These are phyloP conservation scores for Pseudococcus viburni DNA, from an alignment of 2,888 invertebrate species.

Conservation along the genomic window DNA sequence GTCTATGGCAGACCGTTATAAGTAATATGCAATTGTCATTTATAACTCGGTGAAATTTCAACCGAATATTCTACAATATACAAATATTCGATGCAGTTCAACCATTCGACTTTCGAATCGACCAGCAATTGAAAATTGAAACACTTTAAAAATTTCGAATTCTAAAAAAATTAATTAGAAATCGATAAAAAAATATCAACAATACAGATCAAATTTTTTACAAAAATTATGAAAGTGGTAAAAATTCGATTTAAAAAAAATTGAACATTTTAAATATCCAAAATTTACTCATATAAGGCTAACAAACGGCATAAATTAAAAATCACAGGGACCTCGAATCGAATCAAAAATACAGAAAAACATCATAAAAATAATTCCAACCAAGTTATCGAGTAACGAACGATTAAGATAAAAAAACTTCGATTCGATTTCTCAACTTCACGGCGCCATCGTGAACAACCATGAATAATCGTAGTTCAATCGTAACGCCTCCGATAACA, in stretches of 20 bases:
- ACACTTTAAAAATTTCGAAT: too few relatives aligned
- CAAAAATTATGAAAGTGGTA: too few relatives aligned
- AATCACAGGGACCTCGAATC: neutral
- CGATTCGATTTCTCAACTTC: constrained; percentile 26
- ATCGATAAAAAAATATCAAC: too few relatives aligned
- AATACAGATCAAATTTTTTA: too few relatives aligned
- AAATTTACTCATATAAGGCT: too few relatives aligned
- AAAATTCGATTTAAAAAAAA: too few relatives aligned
- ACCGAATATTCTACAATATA: neutral
- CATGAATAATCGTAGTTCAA: constrained; percentile 27
- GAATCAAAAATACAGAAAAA: neutral
- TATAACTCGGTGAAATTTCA: neutral
- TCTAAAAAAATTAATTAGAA: too few relatives aligned
- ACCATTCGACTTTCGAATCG: neutral
- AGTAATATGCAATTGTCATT: neutral
- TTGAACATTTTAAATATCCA: too few relatives aligned
- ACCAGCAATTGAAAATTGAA: neutral
- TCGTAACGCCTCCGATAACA: constrained; percentile 37
- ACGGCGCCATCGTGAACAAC: constrained; percentile 26
- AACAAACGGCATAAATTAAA: neutral
- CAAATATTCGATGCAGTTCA: neutral
- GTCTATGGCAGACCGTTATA: neutral
- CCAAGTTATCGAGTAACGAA: neutral
- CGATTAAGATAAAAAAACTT: neutral
- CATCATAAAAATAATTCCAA: neutral